Evolutionary conservation across 1,140 invertebrate species (phyloP).

Genomic region (Aporrectodea caliginosa): DNA sequence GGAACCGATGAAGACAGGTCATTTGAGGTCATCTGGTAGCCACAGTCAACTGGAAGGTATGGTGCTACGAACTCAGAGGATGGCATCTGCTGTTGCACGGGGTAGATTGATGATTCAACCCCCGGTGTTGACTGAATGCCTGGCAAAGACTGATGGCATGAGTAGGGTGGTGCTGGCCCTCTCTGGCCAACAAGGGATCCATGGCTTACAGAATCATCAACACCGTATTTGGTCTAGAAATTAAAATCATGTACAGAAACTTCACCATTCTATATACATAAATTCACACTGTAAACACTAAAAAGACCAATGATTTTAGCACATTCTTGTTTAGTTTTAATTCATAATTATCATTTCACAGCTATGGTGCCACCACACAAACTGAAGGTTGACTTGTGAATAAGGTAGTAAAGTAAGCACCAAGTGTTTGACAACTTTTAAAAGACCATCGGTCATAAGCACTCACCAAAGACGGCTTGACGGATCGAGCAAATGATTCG

Average conservation of each 20-base stretch:
- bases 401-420: no score
- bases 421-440: no score
- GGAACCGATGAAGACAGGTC: not conserved
- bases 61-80: not conserved
- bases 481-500: slow-evolving; percentile 51
- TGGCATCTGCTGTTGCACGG: not conserved
- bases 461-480: slow-evolving; percentile 29
- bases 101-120: not conserved
- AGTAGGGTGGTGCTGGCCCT: not conserved
- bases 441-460: no score
- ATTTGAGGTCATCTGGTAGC: not conserved
- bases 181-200: not conserved
- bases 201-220: not conserved
- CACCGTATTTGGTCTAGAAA: not conserved
- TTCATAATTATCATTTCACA: no score
- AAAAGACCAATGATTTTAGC: no score
- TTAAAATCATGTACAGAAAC: not conserved
- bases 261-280: no score
- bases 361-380: no score
- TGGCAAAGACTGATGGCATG: not conserved
- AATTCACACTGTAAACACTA: no score
- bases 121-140: not conserved
- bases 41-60: not conserved
- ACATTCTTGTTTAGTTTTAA: no score
- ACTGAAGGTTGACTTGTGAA: no score